Percentiles rank a stretch among this genome's conserved stretches.
phyloP scores from a whole-genome alignment of 2,113 vertebrate species.

The Hymenochirus boettgeri region DNA sequence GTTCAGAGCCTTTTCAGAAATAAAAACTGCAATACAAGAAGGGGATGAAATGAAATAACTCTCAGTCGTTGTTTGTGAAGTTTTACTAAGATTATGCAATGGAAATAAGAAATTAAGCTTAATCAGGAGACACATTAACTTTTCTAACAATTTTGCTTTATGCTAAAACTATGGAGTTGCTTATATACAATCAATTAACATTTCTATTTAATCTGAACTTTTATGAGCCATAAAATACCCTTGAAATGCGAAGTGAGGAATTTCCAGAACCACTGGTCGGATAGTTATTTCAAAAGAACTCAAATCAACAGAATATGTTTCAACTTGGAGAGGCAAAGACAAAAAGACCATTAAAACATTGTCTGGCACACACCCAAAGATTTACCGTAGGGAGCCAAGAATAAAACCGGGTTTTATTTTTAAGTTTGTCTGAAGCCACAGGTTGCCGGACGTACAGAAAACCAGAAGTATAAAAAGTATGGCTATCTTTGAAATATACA shows the following conservation, averaged over 20 bases:
- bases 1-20: too few species aligned
- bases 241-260: conserved; percentile 11
- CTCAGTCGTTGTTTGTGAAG: too few species aligned
- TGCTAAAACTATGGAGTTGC: too few species aligned
- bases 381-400: conserved; percentile 37
- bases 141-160: too few species aligned
- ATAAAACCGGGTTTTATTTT: conserved; percentile 36
- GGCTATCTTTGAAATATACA: conserved; percentile 15
- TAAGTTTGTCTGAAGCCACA: conserved; percentile 35
- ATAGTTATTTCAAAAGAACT: conserved; percentile 1
- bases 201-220: background rate
- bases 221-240: background rate
- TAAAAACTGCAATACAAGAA: too few species aligned
- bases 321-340: conserved; percentile 24
- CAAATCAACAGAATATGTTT: conserved; percentile 37
- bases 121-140: too few species aligned
- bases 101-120: too few species aligned
- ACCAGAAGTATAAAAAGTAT: conserved; percentile 35
- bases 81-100: too few species aligned
- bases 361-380: conserved; percentile 43
- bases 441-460: conserved; percentile 45
- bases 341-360: conserved; percentile 9
- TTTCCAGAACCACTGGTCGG: conserved; percentile 34
- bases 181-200: background rate
- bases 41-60: too few species aligned